Evolutionary conservation across 2,888 invertebrate species (phyloP).

Genomic region (Sclerodermus sp.): DNA sequence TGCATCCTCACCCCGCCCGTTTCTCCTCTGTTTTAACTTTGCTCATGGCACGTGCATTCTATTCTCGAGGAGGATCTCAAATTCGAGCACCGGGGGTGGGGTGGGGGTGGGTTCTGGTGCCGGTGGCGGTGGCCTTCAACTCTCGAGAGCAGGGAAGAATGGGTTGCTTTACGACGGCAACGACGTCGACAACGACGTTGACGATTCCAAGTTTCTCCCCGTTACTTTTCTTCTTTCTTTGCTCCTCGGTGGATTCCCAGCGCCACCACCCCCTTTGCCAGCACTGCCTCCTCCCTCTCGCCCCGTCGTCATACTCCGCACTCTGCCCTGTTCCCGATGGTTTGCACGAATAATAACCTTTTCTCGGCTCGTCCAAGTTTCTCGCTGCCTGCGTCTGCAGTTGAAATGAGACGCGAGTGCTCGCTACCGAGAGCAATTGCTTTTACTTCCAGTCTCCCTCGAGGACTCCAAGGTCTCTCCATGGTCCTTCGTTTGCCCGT

Average conservation of each 20-base stretch:
- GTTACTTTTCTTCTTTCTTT: constrained; percentile 3
- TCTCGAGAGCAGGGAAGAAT: not conserved
- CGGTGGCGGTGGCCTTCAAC: not conserved
- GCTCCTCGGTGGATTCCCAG: not conserved
- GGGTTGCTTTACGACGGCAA: constrained; percentile 1
- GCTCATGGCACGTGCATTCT: no score
- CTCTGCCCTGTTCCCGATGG: constrained; percentile 6
- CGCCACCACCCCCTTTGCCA: constrained; percentile 1
- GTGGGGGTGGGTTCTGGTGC: constrained; percentile 3
- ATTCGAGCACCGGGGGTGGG: not conserved
- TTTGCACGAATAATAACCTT: constrained; percentile 30
- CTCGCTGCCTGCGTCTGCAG: constrained; percentile 11
- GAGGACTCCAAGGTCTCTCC: constrained; percentile 9
- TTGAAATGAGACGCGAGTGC: constrained; percentile 27
- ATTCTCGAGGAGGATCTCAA: no score
- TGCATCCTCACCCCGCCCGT: no score
- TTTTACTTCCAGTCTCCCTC: constrained; percentile 22
- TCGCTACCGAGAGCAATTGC: constrained; percentile 29
- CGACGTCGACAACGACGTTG: constrained; percentile 5
- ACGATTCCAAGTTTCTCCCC: not conserved
- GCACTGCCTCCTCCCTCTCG: constrained; percentile 1
- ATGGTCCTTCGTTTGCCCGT: not conserved
- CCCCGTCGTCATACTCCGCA: constrained; percentile 3
- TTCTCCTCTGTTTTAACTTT: no score
- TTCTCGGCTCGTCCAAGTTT: constrained; percentile 18